Base-by-base conservation (phyloP, 1,140 invertebrate genomes). In the Tyrophagus putrescentiae region DNA sequence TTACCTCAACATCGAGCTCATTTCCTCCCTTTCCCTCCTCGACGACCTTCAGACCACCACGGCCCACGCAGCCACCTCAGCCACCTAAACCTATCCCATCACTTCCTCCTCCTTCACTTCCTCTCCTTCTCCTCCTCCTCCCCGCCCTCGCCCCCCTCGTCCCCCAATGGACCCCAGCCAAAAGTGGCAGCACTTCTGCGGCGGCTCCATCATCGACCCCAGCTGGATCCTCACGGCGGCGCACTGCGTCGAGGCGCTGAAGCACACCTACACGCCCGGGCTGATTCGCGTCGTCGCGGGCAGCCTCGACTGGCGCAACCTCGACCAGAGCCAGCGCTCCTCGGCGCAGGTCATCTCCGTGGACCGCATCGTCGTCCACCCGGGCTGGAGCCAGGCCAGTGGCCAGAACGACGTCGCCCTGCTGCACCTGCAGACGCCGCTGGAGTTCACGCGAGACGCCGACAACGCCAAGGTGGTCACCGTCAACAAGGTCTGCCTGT, bases 161-260 rank as follows among this genome's bases (percentile, higher is more conserved):
- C 32, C 52, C 5, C 56, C 56, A 48, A 39, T 42, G 11, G 56
- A 39, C 2, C n/a, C n/a, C n/a, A 57, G 16, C 31, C n/a, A 18
- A 21, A 41, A 42, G 34, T 59, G 57, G 57, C 57, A 59, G 57
- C 60, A 62, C 33, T 58, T 45, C 60, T 92, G 88, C 68, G 88
- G 89, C 0, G 89, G 87, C 4, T 87, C 87, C 1, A 72, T 93
- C 16, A 76, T 91, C 56, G 89, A 85, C 61, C 85, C 89, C 65
- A 75, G 83, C 73, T 92, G 87, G 86, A 78, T 92, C 11, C 73
- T 93, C 23, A 92, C 88, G 0, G 88, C 88, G 0, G 88, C 87
- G 5, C 89, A 94, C 72, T 94, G 90, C 70, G 81, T 93, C 62
- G 80, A 86, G 69, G 91, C 91, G 87, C 91, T 59, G 41, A 59